These are phyloP conservation scores for Sturnira hondurensis DNA, from an alignment of 2,113 vertebrate genomes.

Conservation along the genomic window DNA sequence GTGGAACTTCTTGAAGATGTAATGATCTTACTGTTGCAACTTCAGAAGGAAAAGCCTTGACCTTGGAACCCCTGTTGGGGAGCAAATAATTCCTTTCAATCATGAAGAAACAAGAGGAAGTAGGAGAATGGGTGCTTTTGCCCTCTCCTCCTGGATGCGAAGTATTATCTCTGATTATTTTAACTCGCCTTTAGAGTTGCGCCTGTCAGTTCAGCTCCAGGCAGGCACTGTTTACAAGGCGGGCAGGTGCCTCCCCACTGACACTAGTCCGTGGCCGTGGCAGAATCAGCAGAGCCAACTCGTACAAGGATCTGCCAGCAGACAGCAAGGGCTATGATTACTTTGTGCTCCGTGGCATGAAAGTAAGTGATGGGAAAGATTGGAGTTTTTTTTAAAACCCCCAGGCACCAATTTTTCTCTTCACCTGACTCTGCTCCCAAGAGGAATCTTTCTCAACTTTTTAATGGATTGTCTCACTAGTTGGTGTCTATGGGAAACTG, in stretches of 20 bases:
- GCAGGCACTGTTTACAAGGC: neutral
- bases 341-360: neutral
- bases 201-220: neutral
- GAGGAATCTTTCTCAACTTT: conserved; percentile 28
- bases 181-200: neutral
- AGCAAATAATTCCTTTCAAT: conserved; percentile 15
- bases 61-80: conserved; percentile 19
- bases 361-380: neutral
- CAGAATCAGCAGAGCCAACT: neutral
- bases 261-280: neutral
- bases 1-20: neutral
- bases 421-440: neutral
- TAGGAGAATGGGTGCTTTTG: neutral
- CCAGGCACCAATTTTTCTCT: neutral
- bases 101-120: neutral
- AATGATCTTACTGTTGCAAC: neutral
- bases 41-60: conserved; percentile 30
- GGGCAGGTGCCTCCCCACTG: neutral
- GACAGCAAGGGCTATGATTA: neutral
- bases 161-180: neutral
- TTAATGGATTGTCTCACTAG: conserved; percentile 32
- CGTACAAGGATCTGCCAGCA: neutral
- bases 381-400: neutral
- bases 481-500: neutral
- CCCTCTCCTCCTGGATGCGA: neutral